phyloP scores from a whole-genome alignment of 2,113 vertebrate genomes.

The Centrocercus urophasianus region DNA sequence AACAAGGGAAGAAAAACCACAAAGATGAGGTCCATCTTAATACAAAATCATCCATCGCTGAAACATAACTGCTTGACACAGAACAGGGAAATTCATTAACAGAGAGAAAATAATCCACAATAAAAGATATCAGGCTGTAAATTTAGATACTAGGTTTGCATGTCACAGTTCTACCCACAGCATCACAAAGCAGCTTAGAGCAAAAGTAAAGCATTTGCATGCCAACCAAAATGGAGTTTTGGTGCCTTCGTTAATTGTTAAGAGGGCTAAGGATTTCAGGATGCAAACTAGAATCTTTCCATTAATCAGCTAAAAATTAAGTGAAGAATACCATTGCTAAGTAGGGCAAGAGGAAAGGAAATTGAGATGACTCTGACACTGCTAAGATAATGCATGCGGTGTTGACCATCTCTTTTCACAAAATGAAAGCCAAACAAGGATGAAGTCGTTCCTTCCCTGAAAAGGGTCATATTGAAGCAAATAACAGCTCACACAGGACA shows the following conservation, averaged over 20 bases:
- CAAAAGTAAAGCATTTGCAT: background rate
- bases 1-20: rapidly evolving
- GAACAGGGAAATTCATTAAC: background rate
- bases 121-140: background rate
- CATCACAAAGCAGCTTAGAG: background rate
- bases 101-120: background rate
- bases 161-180: rapidly evolving
- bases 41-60: background rate
- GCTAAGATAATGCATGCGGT: background rate
- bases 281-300: background rate
- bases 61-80: background rate
- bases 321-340: background rate
- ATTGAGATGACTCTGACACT: background rate
- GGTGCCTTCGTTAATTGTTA: background rate
- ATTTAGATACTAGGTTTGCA: background rate
- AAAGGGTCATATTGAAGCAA: conserved; percentile 32
- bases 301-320: background rate
- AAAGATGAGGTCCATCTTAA: background rate
- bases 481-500: background rate
- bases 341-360: background rate
- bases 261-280: background rate
- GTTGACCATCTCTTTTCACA: background rate
- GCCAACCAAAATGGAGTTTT: background rate
- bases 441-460: background rate
- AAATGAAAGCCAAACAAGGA: background rate